Percentiles rank a stretch among this genome's conserved stretches.
Conservation (phyloP, 2,113 vertebrate species). For the Falco punctatus region DNA sequence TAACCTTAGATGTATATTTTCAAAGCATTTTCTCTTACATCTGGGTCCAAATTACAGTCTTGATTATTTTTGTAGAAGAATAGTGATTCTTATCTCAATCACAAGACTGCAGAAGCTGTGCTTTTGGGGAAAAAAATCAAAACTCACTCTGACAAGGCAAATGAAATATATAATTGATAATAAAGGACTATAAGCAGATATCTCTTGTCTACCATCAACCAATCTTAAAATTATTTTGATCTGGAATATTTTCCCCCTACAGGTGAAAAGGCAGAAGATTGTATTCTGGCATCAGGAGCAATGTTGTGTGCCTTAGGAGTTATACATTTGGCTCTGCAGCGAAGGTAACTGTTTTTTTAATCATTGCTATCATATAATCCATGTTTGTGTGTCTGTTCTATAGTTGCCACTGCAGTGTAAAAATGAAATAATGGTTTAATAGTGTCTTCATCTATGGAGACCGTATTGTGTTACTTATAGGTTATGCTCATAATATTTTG, state of each 20-base stretch:
- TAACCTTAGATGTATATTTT: background rate
- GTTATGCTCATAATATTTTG: background rate
- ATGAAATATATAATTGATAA: background rate
- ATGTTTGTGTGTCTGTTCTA: background rate
- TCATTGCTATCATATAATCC: background rate
- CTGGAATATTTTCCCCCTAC: background rate
- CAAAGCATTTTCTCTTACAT: background rate
- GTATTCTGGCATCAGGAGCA: background rate
- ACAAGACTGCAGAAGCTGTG: background rate
- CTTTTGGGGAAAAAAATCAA: background rate
- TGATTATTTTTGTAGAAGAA: background rate
- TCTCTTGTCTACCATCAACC: background rate
- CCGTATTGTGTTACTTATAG: background rate
- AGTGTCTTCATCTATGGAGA: background rate
- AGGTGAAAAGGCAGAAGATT: background rate
- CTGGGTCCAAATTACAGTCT: background rate
- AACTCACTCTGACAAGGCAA: background rate
- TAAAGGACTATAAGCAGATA: background rate
- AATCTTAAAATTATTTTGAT: background rate
- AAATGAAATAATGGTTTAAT: slow-evolving; percentile 8
- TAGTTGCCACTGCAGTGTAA: background rate
- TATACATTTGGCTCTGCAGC: background rate
- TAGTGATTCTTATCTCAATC: background rate
- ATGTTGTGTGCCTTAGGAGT: background rate
- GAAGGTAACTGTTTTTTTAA: background rate